These are phyloP conservation scores for Panurus biarmicus DNA, from an alignment of 2,113 vertebrate species.

Conservation along the genomic window DNA sequence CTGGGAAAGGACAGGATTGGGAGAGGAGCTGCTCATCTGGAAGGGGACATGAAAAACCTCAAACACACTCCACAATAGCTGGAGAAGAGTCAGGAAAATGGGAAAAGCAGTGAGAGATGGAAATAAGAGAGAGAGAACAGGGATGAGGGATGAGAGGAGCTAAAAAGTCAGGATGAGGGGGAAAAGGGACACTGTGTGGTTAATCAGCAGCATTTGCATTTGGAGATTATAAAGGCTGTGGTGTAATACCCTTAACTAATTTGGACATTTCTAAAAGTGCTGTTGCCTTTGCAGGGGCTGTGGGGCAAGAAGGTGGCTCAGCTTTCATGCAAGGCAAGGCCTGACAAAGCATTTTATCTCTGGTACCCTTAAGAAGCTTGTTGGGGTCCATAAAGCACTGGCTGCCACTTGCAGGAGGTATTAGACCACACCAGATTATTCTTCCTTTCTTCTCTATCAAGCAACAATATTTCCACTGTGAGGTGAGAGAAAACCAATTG, in stretches of 20 bases:
- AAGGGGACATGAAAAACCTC: neutral
- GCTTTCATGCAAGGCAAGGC: neutral
- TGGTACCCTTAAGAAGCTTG: neutral
- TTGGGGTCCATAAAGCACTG: neutral
- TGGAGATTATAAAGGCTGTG: neutral
- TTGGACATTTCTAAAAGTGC: neutral
- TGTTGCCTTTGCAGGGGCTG: neutral
- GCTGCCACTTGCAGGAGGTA: neutral
- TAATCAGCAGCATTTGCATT: neutral
- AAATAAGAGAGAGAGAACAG: neutral
- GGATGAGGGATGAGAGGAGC: neutral
- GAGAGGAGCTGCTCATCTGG: neutral
- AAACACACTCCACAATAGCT: fast-evolving
- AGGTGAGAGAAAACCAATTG: neutral
- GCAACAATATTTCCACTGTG: neutral
- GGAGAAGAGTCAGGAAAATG: neutral
- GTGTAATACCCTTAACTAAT: neutral
- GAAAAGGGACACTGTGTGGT: neutral
- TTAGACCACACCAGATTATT: neutral
- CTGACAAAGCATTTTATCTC: neutral
- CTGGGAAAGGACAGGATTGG: fast-evolving
- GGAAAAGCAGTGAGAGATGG: neutral
- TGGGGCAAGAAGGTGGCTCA: neutral
- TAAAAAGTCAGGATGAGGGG: neutral
- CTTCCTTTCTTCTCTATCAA: neutral